These are phyloP conservation scores for Pterocles gutturalis DNA, from an alignment of 2,113 vertebrate genomes.

Conservation along the genomic window DNA sequence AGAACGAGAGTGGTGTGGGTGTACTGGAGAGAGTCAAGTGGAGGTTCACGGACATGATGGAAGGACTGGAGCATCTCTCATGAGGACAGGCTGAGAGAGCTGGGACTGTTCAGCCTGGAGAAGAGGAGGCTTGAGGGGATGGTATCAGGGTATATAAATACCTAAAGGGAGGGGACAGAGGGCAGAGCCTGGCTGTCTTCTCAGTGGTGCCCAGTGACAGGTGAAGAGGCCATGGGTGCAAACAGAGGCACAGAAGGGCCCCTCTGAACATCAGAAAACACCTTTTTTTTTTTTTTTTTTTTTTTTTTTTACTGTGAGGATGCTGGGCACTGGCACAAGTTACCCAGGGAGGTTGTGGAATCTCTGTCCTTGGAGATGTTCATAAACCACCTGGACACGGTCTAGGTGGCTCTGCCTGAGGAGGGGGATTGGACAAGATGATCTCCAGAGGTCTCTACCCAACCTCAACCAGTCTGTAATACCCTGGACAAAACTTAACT, in stretches of 20 bases:
- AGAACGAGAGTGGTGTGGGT: accelerated
- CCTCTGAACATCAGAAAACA: not conserved
- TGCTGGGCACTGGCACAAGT: not conserved
- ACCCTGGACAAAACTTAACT: not conserved
- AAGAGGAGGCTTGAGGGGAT: not conserved
- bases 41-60: not conserved
- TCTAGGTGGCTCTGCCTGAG: too few species aligned
- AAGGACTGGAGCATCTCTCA: too few species aligned
- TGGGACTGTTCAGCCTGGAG: too few species aligned
- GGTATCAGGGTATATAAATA: accelerated
- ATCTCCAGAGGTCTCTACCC: not conserved
- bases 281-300: not conserved
- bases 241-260: not conserved
- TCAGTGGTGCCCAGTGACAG: not conserved
- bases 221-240: not conserved
- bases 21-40: not conserved
- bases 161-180: not conserved
- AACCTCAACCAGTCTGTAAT: not conserved
- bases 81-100: too few species aligned
- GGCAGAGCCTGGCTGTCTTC: not conserved
- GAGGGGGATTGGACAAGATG: not conserved
- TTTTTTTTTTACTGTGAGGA: not conserved
- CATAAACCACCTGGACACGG: not conserved
- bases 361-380: not conserved
- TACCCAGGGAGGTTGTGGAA: not conserved